Conservation (phyloP, 2,888 invertebrate genomes). For the Tolmerus cingulatus region DNA sequence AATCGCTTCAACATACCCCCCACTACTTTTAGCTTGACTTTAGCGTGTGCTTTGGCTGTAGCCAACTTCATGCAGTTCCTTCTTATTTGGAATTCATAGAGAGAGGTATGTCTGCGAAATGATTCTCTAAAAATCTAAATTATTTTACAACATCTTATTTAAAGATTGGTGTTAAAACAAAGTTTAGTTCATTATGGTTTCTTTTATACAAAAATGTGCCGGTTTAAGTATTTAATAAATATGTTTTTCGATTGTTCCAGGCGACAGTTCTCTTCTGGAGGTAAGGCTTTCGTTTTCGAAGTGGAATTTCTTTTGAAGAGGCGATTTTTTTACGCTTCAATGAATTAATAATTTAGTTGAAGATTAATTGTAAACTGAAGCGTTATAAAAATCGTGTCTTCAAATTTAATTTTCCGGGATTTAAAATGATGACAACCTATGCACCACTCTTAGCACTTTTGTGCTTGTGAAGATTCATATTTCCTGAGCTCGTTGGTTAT, state of each 20-base stretch:
- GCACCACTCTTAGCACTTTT: conserved; percentile 46
- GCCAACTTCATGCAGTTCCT: neutral
- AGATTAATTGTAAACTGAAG: neutral
- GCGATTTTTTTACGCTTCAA: neutral
- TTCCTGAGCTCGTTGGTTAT: conserved; percentile 27
- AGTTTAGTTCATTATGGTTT: neutral
- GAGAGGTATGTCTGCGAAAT: neutral
- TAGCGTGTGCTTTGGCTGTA: neutral
- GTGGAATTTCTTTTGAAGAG: neutral
- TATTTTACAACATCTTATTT: neutral
- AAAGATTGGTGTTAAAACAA: neutral
- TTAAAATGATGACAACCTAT: conserved; percentile 42
- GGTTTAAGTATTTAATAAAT: neutral
- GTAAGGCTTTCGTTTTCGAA: neutral
- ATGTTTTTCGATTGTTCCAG: neutral
- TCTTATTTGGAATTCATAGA: neutral
- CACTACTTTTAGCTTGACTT: neutral
- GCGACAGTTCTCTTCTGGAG: neutral
- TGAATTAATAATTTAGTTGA: no score
- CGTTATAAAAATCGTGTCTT: neutral
- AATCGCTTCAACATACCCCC: neutral
- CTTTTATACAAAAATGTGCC: neutral
- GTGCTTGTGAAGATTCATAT: conserved; percentile 32
- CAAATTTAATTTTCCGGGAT: neutral
- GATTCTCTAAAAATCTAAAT: neutral